phyloP scores from a whole-genome alignment of 2,888 invertebrate species.

The Caenorhabditis auriculariae region DNA sequence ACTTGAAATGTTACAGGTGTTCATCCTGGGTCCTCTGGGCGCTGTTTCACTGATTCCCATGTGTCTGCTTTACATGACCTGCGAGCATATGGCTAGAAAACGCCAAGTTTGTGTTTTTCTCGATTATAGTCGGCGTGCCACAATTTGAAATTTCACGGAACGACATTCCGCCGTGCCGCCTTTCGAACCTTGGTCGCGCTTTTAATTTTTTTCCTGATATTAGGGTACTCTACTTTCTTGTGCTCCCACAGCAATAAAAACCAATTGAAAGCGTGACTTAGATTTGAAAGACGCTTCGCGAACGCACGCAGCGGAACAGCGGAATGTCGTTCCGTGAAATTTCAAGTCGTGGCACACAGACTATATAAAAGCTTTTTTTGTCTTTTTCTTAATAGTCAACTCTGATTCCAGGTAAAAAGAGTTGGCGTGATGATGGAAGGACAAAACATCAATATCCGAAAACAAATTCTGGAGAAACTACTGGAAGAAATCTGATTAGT shows the following conservation, averaged over 20 bases:
- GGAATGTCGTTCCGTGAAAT: no score
- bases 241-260: no score
- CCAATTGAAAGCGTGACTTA: no score
- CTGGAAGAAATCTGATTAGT: slow-evolving; percentile 16
- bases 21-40: slow-evolving; percentile 58
- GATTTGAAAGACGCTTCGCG: no score
- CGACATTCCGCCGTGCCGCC: no score
- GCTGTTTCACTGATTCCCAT: slow-evolving; percentile 55
- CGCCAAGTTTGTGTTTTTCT: slow-evolving; percentile 43
- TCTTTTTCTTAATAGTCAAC: background rate
- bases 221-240: background rate
- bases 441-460: slow-evolving; percentile 30
- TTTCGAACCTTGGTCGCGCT: no score
- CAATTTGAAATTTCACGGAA: no score
- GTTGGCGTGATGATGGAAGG: slow-evolving; percentile 40
- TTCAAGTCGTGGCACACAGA: no score
- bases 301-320: no score
- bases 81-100: slow-evolving; percentile 56
- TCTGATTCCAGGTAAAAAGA: slow-evolving; percentile 35
- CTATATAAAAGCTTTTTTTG: background rate
- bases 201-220: no score
- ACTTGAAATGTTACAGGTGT: slow-evolving; percentile 32
- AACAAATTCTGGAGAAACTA: slow-evolving; percentile 23
- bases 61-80: slow-evolving; percentile 51
- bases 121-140: no score